Percentiles rank a stretch among this genome's conserved stretches.
These are phyloP conservation scores for Pinna nobilis DNA, from an alignment of 1,140 invertebrate species.

Conservation along the genomic window DNA sequence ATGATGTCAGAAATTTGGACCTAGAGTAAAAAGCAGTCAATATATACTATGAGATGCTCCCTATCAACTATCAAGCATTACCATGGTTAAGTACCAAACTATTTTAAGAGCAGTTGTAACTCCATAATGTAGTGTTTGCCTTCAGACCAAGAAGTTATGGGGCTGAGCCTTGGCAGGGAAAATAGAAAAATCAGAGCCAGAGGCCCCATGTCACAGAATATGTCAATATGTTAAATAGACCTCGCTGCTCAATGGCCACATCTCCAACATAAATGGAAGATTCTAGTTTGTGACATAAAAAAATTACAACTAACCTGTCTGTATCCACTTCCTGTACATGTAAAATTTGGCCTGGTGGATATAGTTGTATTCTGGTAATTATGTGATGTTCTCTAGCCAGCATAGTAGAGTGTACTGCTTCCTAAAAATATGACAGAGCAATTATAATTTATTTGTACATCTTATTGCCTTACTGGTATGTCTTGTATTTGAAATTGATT, in stretches of 20 bases:
- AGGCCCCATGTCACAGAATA: not conserved
- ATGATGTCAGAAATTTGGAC: not conserved
- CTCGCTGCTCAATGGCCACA: not conserved
- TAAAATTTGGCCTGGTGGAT: constrained; percentile 60
- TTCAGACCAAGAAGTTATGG: not conserved
- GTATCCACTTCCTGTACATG: constrained; percentile 56
- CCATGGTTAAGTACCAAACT: not conserved
- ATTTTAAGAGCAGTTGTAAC: not conserved
- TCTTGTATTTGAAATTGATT: too few relatives aligned
- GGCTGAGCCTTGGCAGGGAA: too few relatives aligned
- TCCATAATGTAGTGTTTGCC: not conserved
- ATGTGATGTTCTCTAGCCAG: constrained; percentile 14
- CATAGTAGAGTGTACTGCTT: constrained; percentile 29
- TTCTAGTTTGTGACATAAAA: not conserved
- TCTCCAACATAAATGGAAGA: not conserved
- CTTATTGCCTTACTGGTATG: too few relatives aligned
- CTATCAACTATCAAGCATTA: not conserved
- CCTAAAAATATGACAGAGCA: too few relatives aligned
- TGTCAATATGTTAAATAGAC: not conserved
- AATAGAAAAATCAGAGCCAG: not conserved
- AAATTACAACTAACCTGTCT: constrained; percentile 39
- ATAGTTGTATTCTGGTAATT: constrained; percentile 35
- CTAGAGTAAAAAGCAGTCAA: not conserved
- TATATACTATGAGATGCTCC: not conserved
- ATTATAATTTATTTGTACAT: too few relatives aligned